Conservation (phyloP, 2,888 invertebrate genomes). For the Lasioglossum figueresi region DNA sequence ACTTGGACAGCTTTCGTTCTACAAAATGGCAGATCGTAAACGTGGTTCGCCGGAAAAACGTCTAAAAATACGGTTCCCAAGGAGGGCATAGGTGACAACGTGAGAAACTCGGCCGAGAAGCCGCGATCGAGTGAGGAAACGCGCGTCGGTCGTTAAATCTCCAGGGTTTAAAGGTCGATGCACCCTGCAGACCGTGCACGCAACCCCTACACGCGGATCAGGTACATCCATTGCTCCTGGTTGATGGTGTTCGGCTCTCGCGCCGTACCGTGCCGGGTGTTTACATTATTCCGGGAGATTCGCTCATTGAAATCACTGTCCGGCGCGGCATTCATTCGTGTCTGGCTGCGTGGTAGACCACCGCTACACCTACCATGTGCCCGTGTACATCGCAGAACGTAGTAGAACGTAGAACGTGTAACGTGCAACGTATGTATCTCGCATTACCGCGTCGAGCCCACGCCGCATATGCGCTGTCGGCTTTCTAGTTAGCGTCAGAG, state of each 20-base stretch:
- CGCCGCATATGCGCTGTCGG: neutral
- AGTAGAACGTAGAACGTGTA: neutral
- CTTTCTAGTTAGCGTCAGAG: neutral
- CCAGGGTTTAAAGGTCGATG: conserved; percentile 52
- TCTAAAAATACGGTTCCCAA: neutral
- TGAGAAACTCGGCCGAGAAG: conserved; percentile 32
- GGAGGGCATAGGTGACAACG: neutral
- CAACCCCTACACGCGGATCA: conserved; percentile 10
- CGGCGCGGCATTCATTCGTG: conserved; percentile 31
- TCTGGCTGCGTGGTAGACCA: neutral
- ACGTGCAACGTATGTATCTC: neutral
- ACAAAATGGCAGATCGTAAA: neutral
- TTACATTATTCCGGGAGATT: conserved; percentile 53
- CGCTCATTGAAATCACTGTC: conserved; percentile 56
- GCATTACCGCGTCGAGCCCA: neutral
- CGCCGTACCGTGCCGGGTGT: conserved; percentile 22
- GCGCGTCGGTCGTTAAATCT: conserved; percentile 55
- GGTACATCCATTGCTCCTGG: conserved; percentile 6
- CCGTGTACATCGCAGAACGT: neutral
- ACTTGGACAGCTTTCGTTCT: neutral
- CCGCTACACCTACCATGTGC: neutral
- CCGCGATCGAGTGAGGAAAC: conserved; percentile 26
- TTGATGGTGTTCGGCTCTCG: conserved; percentile 30
- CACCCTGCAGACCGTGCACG: conserved; percentile 33
- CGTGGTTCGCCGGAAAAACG: neutral